These are phyloP conservation scores for Campylomormyrus numenius DNA, from an alignment of 2,113 vertebrate species.

Conservation along the genomic window DNA sequence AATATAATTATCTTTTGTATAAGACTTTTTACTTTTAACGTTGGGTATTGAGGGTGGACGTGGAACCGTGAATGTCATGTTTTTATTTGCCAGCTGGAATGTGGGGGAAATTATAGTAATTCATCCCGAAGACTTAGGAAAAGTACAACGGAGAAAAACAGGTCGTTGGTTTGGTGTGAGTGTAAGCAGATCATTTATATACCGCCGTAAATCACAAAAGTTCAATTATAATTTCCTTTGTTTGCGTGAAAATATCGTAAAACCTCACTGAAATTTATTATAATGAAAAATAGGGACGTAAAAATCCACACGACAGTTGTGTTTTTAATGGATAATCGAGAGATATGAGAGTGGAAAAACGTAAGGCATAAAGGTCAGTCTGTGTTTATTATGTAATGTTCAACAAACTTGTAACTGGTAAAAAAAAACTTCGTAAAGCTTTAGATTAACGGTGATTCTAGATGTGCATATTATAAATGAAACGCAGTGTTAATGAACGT, in stretches of 20 bases:
- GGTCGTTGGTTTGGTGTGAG: not conserved
- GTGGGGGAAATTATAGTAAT: not conserved
- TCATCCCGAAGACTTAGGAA: not conserved
- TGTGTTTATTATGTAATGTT: not conserved
- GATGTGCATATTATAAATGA: not conserved
- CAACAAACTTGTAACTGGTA: not conserved
- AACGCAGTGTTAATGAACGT: not conserved
- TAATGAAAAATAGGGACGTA: not conserved
- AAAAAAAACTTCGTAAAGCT: not conserved
- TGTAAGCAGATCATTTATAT: not conserved
- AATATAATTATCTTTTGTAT: not conserved
- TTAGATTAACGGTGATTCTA: not conserved
- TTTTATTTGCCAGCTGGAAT: not conserved
- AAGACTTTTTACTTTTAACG: not conserved
- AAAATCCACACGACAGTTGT: not conserved
- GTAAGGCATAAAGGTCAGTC: not conserved
- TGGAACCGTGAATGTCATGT: not conserved
- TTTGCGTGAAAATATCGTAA: not conserved
- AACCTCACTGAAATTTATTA: not conserved
- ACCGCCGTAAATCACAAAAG: not conserved
- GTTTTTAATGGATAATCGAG: not conserved
- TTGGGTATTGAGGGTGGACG: not conserved
- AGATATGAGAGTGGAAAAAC: not conserved
- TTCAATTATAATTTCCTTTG: not conserved
- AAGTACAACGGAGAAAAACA: not conserved